A percentile compares a stretch with the other conserved stretches of the same genome.
phyloP scores from a whole-genome alignment of 2,888 invertebrate genomes.

The Drosophila affinis region DNA sequence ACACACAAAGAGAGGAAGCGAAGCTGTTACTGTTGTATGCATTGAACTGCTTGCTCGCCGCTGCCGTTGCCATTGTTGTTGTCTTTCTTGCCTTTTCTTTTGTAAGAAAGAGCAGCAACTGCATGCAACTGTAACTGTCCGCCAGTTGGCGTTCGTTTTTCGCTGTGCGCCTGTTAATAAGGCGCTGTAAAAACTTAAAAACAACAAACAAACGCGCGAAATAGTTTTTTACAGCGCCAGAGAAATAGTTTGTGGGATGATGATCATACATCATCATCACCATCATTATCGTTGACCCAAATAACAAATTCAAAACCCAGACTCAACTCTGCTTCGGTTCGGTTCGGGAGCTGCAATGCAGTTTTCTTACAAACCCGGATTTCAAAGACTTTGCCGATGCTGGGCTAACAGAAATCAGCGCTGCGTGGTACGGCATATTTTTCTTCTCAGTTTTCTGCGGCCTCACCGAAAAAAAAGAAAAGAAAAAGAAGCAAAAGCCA shows the following conservation, averaged over 20 bases:
- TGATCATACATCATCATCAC: slow-evolving; percentile 18
- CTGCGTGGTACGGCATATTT: slow-evolving; percentile 57
- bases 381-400: slow-evolving; percentile 80
- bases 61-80: slow-evolving; percentile 45
- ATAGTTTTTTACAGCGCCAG: slow-evolving; percentile 54
- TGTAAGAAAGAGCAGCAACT: slow-evolving; percentile 58
- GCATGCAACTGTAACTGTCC: slow-evolving; percentile 50
- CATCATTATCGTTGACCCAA: slow-evolving; percentile 60
- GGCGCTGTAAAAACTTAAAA: slow-evolving; percentile 81
- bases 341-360: slow-evolving; percentile 32
- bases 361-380: slow-evolving; percentile 79
- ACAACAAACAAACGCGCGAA: slow-evolving; percentile 75
- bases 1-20: slow-evolving; percentile 21
- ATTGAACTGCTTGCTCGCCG: slow-evolving; percentile 62
- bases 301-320: slow-evolving; percentile 62
- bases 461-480: slow-evolving; percentile 14
- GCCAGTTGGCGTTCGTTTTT: slow-evolving; percentile 48
- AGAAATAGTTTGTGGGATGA: slow-evolving; percentile 33
- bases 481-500: slow-evolving; percentile 16
- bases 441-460: slow-evolving; percentile 26
- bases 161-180: slow-evolving; percentile 79
- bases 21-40: slow-evolving; percentile 39
- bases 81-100: slow-evolving; percentile 50
- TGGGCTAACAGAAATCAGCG: slow-evolving; percentile 78
- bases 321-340: slow-evolving; percentile 29